These are phyloP conservation scores for Ormyrus labotus DNA, from an alignment of 2,888 invertebrate genomes.

Conservation along the genomic window DNA sequence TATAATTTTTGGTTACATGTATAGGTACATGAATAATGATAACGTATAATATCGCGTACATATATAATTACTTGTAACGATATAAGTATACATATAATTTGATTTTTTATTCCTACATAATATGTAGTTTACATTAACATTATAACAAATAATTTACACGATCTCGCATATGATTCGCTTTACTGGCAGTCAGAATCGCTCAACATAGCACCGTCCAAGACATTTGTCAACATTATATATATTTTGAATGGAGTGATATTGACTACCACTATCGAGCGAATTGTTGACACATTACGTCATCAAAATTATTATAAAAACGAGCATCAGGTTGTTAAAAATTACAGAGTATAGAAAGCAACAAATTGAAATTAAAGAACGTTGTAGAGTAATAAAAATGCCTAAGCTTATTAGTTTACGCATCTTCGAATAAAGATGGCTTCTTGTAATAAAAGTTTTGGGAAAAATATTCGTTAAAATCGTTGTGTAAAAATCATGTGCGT, in stretches of 20 bases:
- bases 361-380: slow-evolving; percentile 38
- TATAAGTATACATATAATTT: slow-evolving; percentile 56
- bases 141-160: slow-evolving; percentile 73
- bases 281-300: slow-evolving; percentile 19
- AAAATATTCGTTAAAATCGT: slow-evolving; percentile 36
- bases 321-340: slow-evolving; percentile 49
- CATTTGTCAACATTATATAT: slow-evolving; percentile 48
- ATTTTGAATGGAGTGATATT: slow-evolving; percentile 40
- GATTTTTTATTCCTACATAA: slow-evolving; percentile 47
- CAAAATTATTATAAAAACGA: slow-evolving; percentile 44
- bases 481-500: slow-evolving; percentile 41
- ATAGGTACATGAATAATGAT: slow-evolving; percentile 64
- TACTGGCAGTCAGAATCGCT: slow-evolving; percentile 51
- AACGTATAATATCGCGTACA: slow-evolving; percentile 61
- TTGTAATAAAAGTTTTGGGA: slow-evolving; percentile 32
- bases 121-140: slow-evolving; percentile 61
- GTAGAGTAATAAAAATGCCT: slow-evolving; percentile 16
- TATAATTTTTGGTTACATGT: slow-evolving; percentile 74
- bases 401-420: slow-evolving; percentile 30
- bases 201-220: slow-evolving; percentile 53
- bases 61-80: slow-evolving; percentile 64
- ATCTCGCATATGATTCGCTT: slow-evolving; percentile 56
- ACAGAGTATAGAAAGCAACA: slow-evolving; percentile 42
- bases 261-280: slow-evolving; percentile 42
- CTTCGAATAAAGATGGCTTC: slow-evolving; percentile 28